Conservation (phyloP, 2,797 vertebrate species). For the Micrastur ruficollis region DNA sequence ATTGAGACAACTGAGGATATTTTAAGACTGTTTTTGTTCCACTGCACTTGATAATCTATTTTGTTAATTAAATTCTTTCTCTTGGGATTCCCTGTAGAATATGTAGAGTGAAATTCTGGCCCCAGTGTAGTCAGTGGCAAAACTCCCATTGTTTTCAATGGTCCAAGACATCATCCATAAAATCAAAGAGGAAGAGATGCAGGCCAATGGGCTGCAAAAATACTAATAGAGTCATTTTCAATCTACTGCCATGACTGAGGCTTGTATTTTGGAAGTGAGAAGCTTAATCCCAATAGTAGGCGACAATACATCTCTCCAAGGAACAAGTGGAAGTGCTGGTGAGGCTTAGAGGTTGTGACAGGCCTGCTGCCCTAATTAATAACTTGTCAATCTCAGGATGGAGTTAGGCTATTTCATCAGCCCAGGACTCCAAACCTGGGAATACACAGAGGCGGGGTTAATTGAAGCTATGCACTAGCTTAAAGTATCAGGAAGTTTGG, state of each 20-base stretch:
- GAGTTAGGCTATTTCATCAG: constrained; percentile 32
- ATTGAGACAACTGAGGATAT: not conserved
- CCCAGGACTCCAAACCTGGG: not conserved
- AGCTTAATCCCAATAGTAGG: constrained; percentile 46
- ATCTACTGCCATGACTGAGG: not conserved
- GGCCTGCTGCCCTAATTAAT: constrained; percentile 63
- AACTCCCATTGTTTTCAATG: not conserved
- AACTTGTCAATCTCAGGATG: constrained; percentile 45
- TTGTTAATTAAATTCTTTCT: not conserved
- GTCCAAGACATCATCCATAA: not conserved
- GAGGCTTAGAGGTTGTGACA: constrained; percentile 64
- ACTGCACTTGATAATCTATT: not conserved
- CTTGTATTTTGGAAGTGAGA: constrained; percentile 14
- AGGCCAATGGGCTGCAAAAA: not conserved
- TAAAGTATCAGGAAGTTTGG: constrained; percentile 12
- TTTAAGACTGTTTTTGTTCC: not conserved
- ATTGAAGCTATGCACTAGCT: not conserved
- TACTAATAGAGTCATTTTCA: constrained; percentile 17
- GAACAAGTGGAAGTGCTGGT: not conserved
- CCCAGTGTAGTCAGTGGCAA: not conserved
- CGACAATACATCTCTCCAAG: constrained; percentile 37
- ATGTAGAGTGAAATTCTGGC: constrained; percentile 5
- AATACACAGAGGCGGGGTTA: not conserved
- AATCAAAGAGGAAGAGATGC: not conserved
- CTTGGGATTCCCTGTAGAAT: not conserved